Evolutionary conservation across 2,113 vertebrate genomes (phyloP).

Genomic region (Microcebus jonahi): DNA sequence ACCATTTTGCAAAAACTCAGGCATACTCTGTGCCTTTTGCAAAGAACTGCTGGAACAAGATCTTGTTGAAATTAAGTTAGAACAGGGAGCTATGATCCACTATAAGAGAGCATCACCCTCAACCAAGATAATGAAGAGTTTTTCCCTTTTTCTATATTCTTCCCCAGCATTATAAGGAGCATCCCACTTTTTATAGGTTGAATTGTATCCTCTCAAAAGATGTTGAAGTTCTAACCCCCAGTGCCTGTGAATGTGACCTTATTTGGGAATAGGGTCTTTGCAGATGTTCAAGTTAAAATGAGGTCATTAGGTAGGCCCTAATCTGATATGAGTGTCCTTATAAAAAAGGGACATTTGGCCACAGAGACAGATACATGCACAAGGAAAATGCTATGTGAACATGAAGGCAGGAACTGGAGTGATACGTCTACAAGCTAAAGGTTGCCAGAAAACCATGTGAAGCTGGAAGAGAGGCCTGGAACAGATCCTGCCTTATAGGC

Average conservation of each 20-base stretch:
- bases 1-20: constrained; percentile 10
- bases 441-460: not conserved
- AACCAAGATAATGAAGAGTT: constrained; percentile 27
- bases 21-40: not conserved
- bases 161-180: not conserved
- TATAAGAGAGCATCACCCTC: not conserved
- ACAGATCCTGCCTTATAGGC: not conserved
- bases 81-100: not conserved
- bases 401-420: not conserved
- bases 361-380: not conserved
- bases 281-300: not conserved
- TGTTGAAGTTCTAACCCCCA: not conserved
- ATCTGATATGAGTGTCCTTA: not conserved
- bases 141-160: not conserved
- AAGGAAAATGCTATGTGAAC: not conserved
- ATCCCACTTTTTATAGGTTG: not conserved
- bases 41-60: constrained; percentile 26
- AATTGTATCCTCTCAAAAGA: not conserved
- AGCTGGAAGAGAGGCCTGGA: not conserved
- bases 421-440: not conserved
- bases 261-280: not conserved
- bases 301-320: not conserved
- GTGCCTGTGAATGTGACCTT: not conserved
- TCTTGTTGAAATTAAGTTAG: not conserved
- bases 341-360: not conserved